phyloP scores from a whole-genome alignment of 2,888 invertebrate species.

The Tyria jacobaeae region DNA sequence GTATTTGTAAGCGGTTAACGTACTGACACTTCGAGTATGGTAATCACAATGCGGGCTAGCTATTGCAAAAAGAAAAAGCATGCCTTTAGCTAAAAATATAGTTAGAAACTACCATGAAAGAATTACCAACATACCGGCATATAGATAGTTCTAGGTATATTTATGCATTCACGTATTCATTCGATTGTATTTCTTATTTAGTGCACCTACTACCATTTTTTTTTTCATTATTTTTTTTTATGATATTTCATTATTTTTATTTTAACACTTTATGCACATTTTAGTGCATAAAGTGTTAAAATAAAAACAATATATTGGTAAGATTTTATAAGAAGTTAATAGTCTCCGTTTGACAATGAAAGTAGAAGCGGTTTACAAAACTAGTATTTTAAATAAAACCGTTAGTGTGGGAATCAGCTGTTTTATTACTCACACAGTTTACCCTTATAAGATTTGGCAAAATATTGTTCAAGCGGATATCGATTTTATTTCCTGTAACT shows the following conservation, averaged over 20 bases:
- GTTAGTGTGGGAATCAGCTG: constrained; percentile 81
- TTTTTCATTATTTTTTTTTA: too few species aligned
- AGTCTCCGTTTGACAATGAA: constrained; percentile 14
- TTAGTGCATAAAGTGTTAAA: too few species aligned
- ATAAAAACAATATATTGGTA: too few species aligned
- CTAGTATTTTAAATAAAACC: constrained; percentile 63
- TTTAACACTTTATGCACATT: too few species aligned
- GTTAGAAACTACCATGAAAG: constrained; percentile 37
- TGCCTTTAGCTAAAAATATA: constrained; percentile 39
- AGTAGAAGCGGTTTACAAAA: constrained; percentile 26
- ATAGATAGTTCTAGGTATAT: too few species aligned
- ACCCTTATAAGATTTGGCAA: constrained; percentile 61
- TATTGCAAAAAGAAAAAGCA: constrained; percentile 55
- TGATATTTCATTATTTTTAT: too few species aligned
- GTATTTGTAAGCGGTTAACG: constrained; percentile 68
- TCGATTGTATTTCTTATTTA: too few species aligned
- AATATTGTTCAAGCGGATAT: constrained; percentile 34
- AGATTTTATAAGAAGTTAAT: background rate
- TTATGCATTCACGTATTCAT: too few species aligned
- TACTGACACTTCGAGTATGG: constrained; percentile 57
- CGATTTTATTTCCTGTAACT: constrained; percentile 36
- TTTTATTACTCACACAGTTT: constrained; percentile 64
- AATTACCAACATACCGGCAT: constrained; percentile 8
- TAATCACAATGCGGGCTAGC: constrained; percentile 64
- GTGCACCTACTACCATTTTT: too few species aligned